Conservation (phyloP, 2,888 invertebrate genomes). For the Empis stercorea region DNA sequence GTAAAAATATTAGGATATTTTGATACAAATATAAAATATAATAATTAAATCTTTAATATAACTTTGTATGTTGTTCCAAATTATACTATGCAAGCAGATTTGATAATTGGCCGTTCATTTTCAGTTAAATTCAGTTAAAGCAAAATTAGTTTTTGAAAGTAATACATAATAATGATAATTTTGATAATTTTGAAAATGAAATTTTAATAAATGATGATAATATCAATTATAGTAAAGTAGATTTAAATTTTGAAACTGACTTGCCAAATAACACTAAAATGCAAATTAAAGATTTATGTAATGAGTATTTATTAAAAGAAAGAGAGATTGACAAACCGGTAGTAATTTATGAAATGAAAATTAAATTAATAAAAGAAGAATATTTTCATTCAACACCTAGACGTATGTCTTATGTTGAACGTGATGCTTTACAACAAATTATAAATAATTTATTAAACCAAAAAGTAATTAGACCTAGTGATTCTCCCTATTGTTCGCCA, state of each 20-base stretch:
- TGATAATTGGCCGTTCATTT: too few species aligned
- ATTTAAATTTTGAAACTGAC: conserved; percentile 2
- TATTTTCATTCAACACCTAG: conserved; percentile 11
- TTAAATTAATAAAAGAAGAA: conserved; percentile 7
- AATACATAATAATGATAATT: too few species aligned
- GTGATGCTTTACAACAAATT: conserved; percentile 4
- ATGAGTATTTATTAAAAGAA: conserved; percentile 7
- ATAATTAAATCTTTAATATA: too few species aligned
- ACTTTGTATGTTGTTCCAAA: too few species aligned
- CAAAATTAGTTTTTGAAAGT: too few species aligned
- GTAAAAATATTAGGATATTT: too few species aligned
- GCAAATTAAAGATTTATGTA: neutral
- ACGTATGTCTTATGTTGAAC: conserved; percentile 8
- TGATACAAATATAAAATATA: too few species aligned
- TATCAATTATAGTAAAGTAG: conserved; percentile 5
- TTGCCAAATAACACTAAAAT: conserved; percentile 1
- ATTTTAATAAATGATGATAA: conserved; percentile 1
- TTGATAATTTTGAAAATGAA: neutral
- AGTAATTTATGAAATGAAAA: conserved; percentile 10
- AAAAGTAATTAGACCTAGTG: conserved; percentile 9
- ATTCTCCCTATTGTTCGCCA: conserved; percentile 7
- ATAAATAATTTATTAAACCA: conserved; percentile 7
- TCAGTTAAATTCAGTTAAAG: too few species aligned
- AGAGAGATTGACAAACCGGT: conserved; percentile 9
- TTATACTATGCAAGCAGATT: too few species aligned